A percentile compares a stretch with the other conserved stretches of the same genome.
Evolutionary conservation across 2,797 vertebrate species (phyloP).

Genomic region (Botia kubotai): DNA sequence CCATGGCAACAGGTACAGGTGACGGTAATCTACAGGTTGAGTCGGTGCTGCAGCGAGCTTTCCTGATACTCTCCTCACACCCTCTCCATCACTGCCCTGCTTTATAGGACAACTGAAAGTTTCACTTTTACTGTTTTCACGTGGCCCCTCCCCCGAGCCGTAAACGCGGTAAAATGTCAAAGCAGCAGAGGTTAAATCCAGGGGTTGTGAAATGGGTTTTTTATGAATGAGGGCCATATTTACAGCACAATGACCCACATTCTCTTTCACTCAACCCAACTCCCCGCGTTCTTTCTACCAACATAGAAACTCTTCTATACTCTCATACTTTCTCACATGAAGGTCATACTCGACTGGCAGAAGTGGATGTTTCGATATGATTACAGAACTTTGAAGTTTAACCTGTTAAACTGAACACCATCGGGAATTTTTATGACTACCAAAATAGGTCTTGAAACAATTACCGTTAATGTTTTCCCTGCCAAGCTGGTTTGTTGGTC

Average conservation of each 20-base stretch:
- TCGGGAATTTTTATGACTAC: neutral
- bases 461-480: neutral
- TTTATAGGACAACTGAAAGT: conserved; percentile 41
- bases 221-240: neutral
- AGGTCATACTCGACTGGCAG: neutral
- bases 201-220: neutral
- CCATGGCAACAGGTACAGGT: conserved; percentile 21
- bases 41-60: neutral
- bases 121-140: conserved; percentile 33
- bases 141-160: neutral
- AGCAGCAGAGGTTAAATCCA: neutral
- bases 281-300: neutral
- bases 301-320: neutral
- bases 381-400: neutral
- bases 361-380: neutral
- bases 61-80: neutral
- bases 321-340: neutral
- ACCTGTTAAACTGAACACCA: neutral
- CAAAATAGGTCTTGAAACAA: neutral
- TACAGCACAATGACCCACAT: neutral
- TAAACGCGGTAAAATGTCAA: neutral
- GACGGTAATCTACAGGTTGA: neutral
- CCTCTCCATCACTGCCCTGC: neutral
- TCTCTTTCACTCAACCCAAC: neutral
- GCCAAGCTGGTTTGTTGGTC: neutral